phyloP scores from a whole-genome alignment of 2,797 vertebrate species.

The Xiphorhynchus erythropygius region DNA sequence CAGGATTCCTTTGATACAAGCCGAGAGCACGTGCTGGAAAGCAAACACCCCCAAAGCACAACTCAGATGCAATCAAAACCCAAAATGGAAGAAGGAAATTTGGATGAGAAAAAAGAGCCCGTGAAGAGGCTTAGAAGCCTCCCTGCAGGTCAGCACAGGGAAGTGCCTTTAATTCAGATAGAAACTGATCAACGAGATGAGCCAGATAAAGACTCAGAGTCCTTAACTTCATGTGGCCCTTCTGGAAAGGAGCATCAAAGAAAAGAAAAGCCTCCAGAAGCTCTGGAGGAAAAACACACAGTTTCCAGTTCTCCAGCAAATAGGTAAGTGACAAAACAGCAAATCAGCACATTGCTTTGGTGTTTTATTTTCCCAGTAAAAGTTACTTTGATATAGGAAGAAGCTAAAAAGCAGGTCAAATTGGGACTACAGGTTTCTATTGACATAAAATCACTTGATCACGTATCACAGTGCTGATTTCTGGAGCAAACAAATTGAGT shows the following conservation, averaged over 20 bases:
- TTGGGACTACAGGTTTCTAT: background rate
- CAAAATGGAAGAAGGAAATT: conserved; percentile 57
- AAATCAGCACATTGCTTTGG: background rate
- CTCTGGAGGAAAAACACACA: conserved; percentile 23
- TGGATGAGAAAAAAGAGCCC: conserved; percentile 71
- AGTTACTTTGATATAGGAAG: background rate
- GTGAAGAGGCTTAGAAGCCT: conserved; percentile 29
- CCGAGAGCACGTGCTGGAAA: conserved; percentile 73
- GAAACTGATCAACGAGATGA: conserved; percentile 90
- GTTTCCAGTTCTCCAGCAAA: conserved; percentile 53
- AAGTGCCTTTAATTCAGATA: conserved; percentile 96
- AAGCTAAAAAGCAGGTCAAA: background rate
- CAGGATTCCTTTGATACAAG: conserved; percentile 75
- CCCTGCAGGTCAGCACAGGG: conserved; percentile 73
- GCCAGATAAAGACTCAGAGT: conserved; percentile 40
- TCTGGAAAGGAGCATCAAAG: conserved; percentile 20
- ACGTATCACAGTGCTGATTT: background rate
- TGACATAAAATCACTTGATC: background rate
- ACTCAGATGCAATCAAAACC: conserved; percentile 67
- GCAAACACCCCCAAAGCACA: conserved; percentile 63
- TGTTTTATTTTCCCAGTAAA: background rate
- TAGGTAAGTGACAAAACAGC: conserved; percentile 76
- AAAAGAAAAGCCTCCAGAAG: conserved; percentile 67
- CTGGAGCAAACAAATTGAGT: background rate
- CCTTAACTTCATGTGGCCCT: background rate